phyloP scores from a whole-genome alignment of 1,140 invertebrate genomes.

The Drosophila sturtevanti region DNA sequence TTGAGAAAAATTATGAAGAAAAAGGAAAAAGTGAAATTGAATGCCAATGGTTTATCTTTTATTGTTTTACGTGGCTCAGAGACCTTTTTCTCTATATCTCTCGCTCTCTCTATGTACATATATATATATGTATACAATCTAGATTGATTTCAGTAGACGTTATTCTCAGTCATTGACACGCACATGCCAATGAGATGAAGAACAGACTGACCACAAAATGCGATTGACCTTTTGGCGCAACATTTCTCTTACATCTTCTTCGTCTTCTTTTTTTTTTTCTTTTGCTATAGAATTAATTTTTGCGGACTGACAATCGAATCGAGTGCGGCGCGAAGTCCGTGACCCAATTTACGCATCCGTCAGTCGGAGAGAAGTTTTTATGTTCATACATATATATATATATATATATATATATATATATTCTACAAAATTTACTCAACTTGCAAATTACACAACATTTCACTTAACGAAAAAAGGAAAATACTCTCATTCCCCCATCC shows the following conservation, averaged over 20 bases:
- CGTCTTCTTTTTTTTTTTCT: background rate
- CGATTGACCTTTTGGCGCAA: conserved; percentile 12
- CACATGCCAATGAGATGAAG: conserved; percentile 1
- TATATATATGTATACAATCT: background rate
- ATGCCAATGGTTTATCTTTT: background rate
- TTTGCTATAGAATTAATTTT: conserved; percentile 1
- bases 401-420: background rate
- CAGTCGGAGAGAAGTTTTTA: conserved; percentile 1
- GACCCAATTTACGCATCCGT: conserved; percentile 49
- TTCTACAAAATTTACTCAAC: conserved; percentile 38
- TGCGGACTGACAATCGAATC: conserved; percentile 8
- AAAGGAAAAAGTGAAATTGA: background rate
- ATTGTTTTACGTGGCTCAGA: conserved; percentile 19
- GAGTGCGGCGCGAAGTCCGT: conserved; percentile 33
- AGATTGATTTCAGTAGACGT: conserved; percentile 21
- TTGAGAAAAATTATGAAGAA: background rate
- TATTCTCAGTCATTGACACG: conserved; percentile 22
- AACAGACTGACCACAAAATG: conserved; percentile 9
- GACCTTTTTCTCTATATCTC: too few relatives aligned
- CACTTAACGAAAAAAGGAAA: conserved; percentile 34
- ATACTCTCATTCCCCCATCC: background rate
- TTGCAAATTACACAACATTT: conserved; percentile 62
- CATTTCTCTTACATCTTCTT: background rate
- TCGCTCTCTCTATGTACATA: background rate
- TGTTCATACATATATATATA: too few relatives aligned